These are phyloP conservation scores for Syngnathus floridae DNA, from an alignment of 2,113 vertebrate genomes.

Conservation along the genomic window DNA sequence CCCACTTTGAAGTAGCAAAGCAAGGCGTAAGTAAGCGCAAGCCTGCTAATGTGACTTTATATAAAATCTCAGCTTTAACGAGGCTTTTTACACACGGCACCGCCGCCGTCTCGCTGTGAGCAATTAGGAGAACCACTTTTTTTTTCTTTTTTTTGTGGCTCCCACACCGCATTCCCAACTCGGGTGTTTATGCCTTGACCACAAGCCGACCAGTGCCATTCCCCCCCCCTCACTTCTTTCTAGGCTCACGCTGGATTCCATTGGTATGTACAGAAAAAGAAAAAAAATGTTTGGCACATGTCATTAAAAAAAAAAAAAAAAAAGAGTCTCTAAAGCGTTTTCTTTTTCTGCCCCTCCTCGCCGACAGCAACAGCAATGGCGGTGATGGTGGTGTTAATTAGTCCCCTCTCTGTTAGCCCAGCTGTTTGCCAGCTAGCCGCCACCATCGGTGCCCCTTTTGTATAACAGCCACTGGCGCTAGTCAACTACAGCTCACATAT, in stretches of 20 bases:
- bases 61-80: not conserved
- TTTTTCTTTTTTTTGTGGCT: not conserved
- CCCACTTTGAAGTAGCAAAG: not conserved
- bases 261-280: conserved; percentile 23
- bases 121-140: conserved; percentile 7
- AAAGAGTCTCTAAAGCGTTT: conserved; percentile 37
- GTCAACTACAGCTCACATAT: conserved; percentile 52
- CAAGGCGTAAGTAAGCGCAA: not conserved
- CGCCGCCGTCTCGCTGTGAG: conserved; percentile 1
- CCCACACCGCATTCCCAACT: conserved; percentile 1
- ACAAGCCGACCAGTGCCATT: conserved; percentile 49
- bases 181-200: conserved; percentile 51
- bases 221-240: conserved; percentile 13
- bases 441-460: conserved; percentile 45
- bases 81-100: conserved; percentile 2
- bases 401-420: conserved; percentile 52
- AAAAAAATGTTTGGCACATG: conserved; percentile 64
- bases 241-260: conserved; percentile 47
- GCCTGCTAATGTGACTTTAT: not conserved
- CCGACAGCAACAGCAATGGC: not conserved
- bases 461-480: conserved; percentile 36
- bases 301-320: conserved; percentile 60
- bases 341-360: not conserved
- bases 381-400: conserved; percentile 49
- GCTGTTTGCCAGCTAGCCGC: conserved; percentile 49